These are phyloP conservation scores for Callipepla californica DNA, from an alignment of 2,113 vertebrate species.

Conservation along the genomic window DNA sequence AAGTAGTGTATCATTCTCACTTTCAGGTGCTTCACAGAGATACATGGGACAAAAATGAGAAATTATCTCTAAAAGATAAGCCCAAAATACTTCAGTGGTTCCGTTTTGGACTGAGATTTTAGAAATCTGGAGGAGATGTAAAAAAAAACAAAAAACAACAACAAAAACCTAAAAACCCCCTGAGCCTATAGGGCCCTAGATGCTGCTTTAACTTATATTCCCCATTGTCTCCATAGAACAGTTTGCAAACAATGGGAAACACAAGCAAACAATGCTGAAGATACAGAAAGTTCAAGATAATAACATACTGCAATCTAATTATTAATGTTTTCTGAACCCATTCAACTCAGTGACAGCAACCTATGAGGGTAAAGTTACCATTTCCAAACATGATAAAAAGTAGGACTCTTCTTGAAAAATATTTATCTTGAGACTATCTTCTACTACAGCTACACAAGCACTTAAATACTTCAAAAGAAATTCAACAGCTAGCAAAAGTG, in stretches of 20 bases:
- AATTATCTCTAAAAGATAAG: background rate
- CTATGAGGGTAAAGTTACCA: slow-evolving; percentile 3
- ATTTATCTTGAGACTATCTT: slow-evolving; percentile 15
- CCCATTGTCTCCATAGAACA: background rate
- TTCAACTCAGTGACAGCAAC: slow-evolving; percentile 4
- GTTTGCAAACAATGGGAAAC: background rate
- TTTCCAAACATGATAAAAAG: slow-evolving; percentile 5
- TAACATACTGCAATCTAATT: background rate
- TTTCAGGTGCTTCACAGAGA: background rate
- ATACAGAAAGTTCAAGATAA: background rate
- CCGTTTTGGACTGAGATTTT: background rate
- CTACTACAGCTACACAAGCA: background rate
- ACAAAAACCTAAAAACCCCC: background rate
- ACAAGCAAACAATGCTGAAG: background rate
- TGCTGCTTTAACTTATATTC: background rate
- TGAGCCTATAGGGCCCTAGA: background rate
- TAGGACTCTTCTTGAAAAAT: background rate
- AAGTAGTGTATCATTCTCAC: background rate
- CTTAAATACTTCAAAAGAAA: slow-evolving; percentile 41
- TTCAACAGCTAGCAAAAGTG: slow-evolving; percentile 16
- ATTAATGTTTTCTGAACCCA: background rate
- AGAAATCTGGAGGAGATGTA: background rate
- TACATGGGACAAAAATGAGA: background rate
- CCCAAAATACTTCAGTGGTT: background rate
- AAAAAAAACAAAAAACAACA: background rate